Evolutionary conservation across 2,113 vertebrate species (phyloP).

Genomic region (Phyllopteryx taeniolatus): DNA sequence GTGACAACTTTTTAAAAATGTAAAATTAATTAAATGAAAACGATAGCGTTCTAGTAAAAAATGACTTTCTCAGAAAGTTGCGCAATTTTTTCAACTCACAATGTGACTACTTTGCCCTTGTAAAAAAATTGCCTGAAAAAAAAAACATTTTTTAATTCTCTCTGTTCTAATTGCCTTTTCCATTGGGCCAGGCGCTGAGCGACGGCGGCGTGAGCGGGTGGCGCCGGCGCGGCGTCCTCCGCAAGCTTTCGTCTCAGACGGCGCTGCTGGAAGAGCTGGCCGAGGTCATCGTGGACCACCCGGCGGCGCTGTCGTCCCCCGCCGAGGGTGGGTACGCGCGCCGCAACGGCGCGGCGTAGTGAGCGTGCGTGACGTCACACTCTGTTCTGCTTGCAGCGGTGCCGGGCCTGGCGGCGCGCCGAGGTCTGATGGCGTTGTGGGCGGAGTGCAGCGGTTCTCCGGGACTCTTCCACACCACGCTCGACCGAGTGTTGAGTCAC

Average conservation of each 20-base stretch:
- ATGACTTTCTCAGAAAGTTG: too few relatives aligned
- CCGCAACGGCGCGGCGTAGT: neutral
- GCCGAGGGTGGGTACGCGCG: constrained; percentile 79
- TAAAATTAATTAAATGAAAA: too few relatives aligned
- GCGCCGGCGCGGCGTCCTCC: constrained; percentile 77
- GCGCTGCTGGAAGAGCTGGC: constrained; percentile 82
- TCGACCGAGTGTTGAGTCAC: constrained; percentile 82
- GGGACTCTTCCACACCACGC: constrained; percentile 85
- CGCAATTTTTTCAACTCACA: too few relatives aligned
- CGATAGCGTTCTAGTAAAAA: too few relatives aligned
- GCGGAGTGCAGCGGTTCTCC: constrained; percentile 82
- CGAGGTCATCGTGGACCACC: constrained; percentile 82
- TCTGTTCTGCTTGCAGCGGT: constrained; percentile 71
- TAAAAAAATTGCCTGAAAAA: too few relatives aligned
- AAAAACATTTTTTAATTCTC: too few relatives aligned
- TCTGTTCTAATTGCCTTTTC: neutral
- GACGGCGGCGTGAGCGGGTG: constrained; percentile 77
- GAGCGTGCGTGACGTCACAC: neutral
- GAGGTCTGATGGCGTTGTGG: constrained; percentile 86
- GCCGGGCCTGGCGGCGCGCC: constrained; percentile 81
- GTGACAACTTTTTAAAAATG: too few relatives aligned
- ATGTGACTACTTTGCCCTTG: too few relatives aligned
- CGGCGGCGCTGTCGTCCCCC: constrained; percentile 77
- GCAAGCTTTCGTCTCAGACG: constrained; percentile 83
- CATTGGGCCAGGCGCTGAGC: constrained; percentile 76